These are phyloP conservation scores for Aporophyla nigra DNA, from an alignment of 2,888 invertebrate genomes.

Conservation along the genomic window DNA sequence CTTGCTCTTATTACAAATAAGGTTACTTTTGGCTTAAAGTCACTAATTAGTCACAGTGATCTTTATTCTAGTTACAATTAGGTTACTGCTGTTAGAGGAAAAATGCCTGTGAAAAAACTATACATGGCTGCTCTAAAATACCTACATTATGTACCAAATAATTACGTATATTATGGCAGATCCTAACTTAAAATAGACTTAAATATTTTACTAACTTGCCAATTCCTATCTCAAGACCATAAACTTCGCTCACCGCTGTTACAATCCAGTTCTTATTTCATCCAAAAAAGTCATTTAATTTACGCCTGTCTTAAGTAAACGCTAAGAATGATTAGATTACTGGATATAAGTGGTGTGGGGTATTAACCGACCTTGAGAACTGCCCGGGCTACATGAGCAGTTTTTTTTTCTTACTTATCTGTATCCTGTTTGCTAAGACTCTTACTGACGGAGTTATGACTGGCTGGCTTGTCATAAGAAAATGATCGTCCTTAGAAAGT, in stretches of 20 bases:
- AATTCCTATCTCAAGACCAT: constrained; percentile 37
- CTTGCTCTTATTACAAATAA: no score
- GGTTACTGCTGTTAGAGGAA: no score
- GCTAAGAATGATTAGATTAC: constrained; percentile 69
- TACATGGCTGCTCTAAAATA: no score
- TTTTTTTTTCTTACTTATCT: constrained; percentile 48
- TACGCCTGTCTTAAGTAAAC: constrained; percentile 61
- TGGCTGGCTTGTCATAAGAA: constrained; percentile 32
- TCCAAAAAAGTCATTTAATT: constrained; percentile 56
- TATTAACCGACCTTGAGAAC: constrained; percentile 72
- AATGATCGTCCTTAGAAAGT: constrained; percentile 23
- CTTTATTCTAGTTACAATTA: no score
- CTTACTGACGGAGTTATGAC: constrained; percentile 51
- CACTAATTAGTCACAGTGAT: no score
- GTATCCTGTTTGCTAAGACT: constrained; percentile 59
- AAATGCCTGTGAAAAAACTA: no score
- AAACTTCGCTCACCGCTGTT: constrained; percentile 33
- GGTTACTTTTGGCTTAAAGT: no score
- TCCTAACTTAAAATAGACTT: not conserved
- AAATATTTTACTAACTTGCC: not conserved
- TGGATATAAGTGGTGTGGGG: constrained; percentile 66
- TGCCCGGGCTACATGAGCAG: constrained; percentile 42
- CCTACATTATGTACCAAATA: no score
- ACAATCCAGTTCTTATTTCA: constrained; percentile 32
- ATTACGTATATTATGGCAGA: no score